phyloP scores from a whole-genome alignment of 1,140 invertebrate genomes.

The Trachymyrmex septentrionalis region DNA sequence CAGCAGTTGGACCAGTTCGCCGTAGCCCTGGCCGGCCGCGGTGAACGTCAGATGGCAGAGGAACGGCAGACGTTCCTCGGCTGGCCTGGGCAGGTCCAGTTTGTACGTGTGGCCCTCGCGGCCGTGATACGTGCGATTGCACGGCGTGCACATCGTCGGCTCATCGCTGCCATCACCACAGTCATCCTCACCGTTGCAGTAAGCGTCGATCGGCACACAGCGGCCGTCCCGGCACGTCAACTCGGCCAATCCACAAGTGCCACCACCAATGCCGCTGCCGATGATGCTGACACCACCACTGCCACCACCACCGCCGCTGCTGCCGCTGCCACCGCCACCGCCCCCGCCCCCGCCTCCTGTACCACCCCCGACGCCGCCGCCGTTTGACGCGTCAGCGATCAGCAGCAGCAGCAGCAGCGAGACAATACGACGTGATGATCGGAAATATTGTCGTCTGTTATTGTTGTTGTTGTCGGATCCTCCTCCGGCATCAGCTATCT shows the following conservation, averaged over 20 bases:
- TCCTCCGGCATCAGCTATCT: constrained; percentile 83
- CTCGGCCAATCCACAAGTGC: constrained; percentile 92
- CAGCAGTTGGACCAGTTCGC: constrained; percentile 94
- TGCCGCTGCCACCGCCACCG: neutral
- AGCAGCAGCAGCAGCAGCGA: constrained; percentile 46
- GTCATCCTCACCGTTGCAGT: constrained; percentile 94
- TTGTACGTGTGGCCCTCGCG: constrained; percentile 93
- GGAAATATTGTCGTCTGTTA: constrained; percentile 43
- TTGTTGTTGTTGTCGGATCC: constrained; percentile 60
- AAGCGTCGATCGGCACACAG: constrained; percentile 94
- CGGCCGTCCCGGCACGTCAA: constrained; percentile 92
- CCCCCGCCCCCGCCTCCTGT: neutral
- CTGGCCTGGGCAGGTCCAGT: constrained; percentile 89
- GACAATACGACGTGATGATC: constrained; percentile 28
- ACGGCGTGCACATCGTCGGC: constrained; percentile 93
- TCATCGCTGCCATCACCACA: constrained; percentile 95
- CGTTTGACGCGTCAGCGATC: constrained; percentile 39
- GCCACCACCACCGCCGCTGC: neutral
- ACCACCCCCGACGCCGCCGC: constrained; percentile 25
- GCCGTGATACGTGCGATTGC: constrained; percentile 96
- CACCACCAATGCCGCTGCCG: constrained; percentile 62
- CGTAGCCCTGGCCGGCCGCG: constrained; percentile 93
- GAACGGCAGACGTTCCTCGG: constrained; percentile 92
- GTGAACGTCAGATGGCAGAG: constrained; percentile 96
- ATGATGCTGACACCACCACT: constrained; percentile 49